Evolutionary conservation across 2,113 vertebrate genomes (phyloP).

Genomic region (Neoarius graeffei): DNA sequence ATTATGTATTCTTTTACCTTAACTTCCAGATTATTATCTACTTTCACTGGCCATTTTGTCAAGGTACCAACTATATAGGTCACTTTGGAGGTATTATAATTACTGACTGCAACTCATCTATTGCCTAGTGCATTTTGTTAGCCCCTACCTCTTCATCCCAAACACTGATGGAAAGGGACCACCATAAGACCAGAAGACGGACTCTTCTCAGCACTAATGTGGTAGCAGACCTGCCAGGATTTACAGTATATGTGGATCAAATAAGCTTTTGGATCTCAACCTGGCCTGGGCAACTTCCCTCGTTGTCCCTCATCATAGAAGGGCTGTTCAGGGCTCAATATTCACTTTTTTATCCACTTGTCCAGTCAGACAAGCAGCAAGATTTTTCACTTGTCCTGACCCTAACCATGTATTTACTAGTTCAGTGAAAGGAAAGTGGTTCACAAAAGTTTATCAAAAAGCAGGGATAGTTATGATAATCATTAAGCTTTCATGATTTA

Average conservation of each 20-base stretch:
- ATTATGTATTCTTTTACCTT: not conserved
- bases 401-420: too few relatives aligned
- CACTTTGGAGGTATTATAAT: not conserved
- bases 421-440: too few relatives aligned
- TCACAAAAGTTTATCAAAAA: too few relatives aligned
- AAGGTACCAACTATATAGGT: not conserved
- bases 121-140: not conserved
- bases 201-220: not conserved
- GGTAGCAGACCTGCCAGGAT: not conserved
- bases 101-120: not conserved
- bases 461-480: too few relatives aligned
- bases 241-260: not conserved
- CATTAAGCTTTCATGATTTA: too few relatives aligned
- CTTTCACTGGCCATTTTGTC: not conserved
- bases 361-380: too few relatives aligned
- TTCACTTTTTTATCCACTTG: too few relatives aligned
- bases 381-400: too few relatives aligned
- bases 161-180: not conserved
- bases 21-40: not conserved
- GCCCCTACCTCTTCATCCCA: not conserved
- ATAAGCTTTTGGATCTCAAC: not conserved
- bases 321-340: too few relatives aligned
- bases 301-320: not conserved
- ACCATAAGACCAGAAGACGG: not conserved
- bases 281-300: not conserved